phyloP scores from a whole-genome alignment of 2,797 vertebrate species.

The Peromyscus nudipes region DNA sequence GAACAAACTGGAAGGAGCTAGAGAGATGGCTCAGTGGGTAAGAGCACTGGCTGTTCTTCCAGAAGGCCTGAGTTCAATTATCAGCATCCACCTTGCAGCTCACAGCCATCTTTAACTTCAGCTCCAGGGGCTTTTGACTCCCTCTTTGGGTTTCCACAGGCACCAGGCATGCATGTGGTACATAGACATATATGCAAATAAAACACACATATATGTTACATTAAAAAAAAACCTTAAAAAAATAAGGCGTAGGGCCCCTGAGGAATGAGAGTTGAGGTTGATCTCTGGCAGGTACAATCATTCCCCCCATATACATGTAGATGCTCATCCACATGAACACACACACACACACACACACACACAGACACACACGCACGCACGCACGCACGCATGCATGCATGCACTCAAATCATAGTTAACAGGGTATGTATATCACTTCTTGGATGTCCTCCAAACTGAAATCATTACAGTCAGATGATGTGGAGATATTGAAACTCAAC shows the following conservation, averaged over 20 bases:
- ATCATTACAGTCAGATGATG: background rate
- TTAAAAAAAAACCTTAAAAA: background rate
- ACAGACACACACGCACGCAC: background rate
- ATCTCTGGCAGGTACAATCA: background rate
- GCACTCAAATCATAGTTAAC: background rate
- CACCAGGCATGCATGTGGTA: background rate
- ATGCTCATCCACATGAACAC: background rate
- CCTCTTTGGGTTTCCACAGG: background rate
- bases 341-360: background rate
- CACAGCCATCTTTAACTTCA: background rate
- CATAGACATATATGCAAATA: background rate
- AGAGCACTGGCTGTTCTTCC: background rate
- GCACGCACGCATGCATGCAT: rapidly evolving
- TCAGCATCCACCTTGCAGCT: background rate
- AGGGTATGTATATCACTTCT: background rate
- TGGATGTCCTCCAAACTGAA: background rate
- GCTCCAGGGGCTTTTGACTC: background rate
- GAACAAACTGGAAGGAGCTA: background rate
- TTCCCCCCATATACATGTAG: no score
- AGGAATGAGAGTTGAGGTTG: background rate
- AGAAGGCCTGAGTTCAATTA: background rate
- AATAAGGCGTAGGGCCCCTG: no score
- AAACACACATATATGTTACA: background rate
- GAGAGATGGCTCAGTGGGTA: background rate
- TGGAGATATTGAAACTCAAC: background rate